Evolutionary conservation across 2,888 invertebrate species (phyloP), one percentile per base, ranked within the genome.

Genomic region (Metopia argyrocephala): DNA sequence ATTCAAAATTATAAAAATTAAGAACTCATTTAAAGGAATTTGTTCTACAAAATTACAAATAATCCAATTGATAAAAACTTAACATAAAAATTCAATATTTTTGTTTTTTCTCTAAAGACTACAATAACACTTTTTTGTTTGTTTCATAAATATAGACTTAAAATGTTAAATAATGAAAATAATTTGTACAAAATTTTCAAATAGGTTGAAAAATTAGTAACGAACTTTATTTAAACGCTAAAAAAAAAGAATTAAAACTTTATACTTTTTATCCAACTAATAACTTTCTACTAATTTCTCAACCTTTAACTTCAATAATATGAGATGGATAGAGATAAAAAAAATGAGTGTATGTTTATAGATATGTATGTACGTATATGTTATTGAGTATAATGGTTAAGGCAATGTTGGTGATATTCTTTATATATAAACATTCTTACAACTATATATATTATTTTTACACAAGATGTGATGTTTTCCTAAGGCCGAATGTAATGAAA

Each of bases 171-270:
- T 9, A 38, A 57, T 28, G 15, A 61, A 71, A n/a, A 62, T 54
- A 61, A 31, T 78, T 78, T 78, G 78, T 78, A 78, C 71, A 78
- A 38, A 27, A 12, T 31, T 21, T 20, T 57, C 61, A 73, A 54
- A 38, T 68, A 45, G 48, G 20, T 57, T 61, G 66, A 70, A 64
- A 68, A 46, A 6, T 61, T 61, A 38, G 46, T 45, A 56, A 45
- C 7, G 21, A 48, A 31, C n/a, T 59, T 57, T n/a, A 31, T 21
- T 3, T 15, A 38, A 59, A 31, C 25, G 27, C 18, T n/a, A 9
- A 57, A 28, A 57, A n/a, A 27, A 27, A 18, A 38, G 9, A 54
- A 21, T 12, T 54, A 54, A 25, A n/a, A 9, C 21, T 23, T 54
- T 25, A 25, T 54, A n/a, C 15, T 12, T 3, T 54, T 28, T 52